These are phyloP conservation scores for Gobio occitaniae DNA, from an alignment of 2,797 vertebrate species.

Conservation along the genomic window DNA sequence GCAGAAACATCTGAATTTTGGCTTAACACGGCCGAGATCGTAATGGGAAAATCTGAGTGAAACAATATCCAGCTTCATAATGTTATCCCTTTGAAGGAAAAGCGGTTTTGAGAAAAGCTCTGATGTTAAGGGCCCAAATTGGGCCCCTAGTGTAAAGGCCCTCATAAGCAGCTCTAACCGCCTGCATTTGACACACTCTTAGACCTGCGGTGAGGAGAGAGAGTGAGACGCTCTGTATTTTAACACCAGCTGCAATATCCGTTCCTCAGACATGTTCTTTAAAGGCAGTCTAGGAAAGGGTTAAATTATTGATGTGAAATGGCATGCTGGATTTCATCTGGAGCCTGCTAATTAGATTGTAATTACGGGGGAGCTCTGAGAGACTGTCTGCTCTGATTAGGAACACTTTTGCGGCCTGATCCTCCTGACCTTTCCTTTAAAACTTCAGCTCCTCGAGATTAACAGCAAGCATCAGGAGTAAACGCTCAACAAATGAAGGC, in stretches of 20 bases:
- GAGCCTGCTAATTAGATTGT: constrained; percentile 80
- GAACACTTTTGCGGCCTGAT: constrained; percentile 73
- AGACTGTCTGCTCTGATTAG: constrained; percentile 79
- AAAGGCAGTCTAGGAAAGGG: constrained; percentile 62
- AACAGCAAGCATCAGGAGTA: constrained; percentile 65
- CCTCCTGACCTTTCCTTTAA: constrained; percentile 77
- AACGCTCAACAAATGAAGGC: constrained; percentile 66
- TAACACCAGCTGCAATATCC: constrained; percentile 35
- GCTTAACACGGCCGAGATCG: neutral
- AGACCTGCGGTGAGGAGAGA: constrained; percentile 64
- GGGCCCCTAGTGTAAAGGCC: constrained; percentile 69
- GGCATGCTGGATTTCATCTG: constrained; percentile 74
- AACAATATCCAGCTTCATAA: constrained; percentile 25
- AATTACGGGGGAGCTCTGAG: constrained; percentile 77
- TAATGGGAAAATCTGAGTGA: constrained; percentile 19
- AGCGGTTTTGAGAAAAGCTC: constrained; percentile 61
- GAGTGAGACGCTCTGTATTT: constrained; percentile 13
- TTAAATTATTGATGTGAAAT: constrained; percentile 81
- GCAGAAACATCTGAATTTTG: constrained; percentile 71
- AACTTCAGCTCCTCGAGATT: constrained; percentile 74
- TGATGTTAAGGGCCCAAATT: constrained; percentile 68
- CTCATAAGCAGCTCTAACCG: constrained; percentile 62
- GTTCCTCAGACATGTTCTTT: constrained; percentile 63
- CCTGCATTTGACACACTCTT: constrained; percentile 66
- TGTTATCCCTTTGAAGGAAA: constrained; percentile 18